Percentiles rank a stretch among this genome's conserved stretches.
These are phyloP conservation scores for Agrochola lychnidis DNA, from an alignment of 2,888 invertebrate genomes.

Conservation along the genomic window DNA sequence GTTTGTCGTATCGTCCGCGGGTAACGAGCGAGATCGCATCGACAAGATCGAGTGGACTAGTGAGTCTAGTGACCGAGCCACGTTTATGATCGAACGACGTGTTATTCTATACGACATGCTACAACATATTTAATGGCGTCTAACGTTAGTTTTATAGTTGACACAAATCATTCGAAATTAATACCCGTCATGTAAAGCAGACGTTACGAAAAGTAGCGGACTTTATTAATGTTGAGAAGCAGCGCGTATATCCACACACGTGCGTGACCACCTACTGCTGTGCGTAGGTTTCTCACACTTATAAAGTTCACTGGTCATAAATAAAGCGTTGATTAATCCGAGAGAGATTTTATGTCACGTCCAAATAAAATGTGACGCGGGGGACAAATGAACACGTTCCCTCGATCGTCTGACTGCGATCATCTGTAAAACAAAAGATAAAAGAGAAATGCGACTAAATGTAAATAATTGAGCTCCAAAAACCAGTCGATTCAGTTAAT, in stretches of 20 bases:
- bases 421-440: constrained; percentile 58
- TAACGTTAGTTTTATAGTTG: constrained; percentile 51
- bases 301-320: constrained; percentile 43
- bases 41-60: constrained; percentile 70
- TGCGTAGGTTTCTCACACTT: constrained; percentile 60
- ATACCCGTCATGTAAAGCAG: constrained; percentile 58
- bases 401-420: constrained; percentile 35
- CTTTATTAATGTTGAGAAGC: constrained; percentile 51
- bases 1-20: constrained; percentile 67
- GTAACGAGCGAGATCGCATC: constrained; percentile 75
- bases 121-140: constrained; percentile 58
- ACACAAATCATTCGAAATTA: constrained; percentile 63
- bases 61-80: constrained; percentile 36
- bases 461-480: constrained; percentile 70
- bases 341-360: constrained; percentile 54
- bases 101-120: constrained; percentile 64
- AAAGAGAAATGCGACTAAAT: constrained; percentile 64
- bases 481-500: constrained; percentile 68
- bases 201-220: constrained; percentile 55
- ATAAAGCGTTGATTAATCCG: constrained; percentile 57
- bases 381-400: constrained; percentile 56
- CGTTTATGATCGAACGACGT: constrained; percentile 76
- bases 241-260: constrained; percentile 45
- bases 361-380: constrained; percentile 48
- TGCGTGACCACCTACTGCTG: constrained; percentile 54